Evolutionary conservation across 2,797 vertebrate genomes (phyloP).

Genomic region (Picus viridis): DNA sequence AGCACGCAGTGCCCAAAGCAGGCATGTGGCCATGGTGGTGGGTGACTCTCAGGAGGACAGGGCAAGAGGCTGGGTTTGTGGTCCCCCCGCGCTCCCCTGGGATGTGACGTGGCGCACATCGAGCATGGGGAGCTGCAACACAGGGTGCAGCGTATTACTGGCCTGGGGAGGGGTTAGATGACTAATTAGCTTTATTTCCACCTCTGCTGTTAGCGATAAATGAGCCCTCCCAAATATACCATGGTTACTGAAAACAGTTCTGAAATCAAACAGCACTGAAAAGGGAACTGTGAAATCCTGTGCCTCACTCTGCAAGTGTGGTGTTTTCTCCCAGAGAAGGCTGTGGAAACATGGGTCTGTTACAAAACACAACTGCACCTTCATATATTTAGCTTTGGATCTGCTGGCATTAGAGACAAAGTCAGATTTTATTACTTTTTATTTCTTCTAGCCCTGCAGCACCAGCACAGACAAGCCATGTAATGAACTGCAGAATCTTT

Average conservation of each 20-base stretch:
- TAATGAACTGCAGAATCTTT: slow-evolving; percentile 52
- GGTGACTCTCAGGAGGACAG: background rate
- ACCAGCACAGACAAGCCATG: slow-evolving; percentile 8
- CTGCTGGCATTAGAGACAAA: slow-evolving; percentile 52
- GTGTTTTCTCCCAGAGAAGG: background rate
- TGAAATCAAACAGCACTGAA: background rate
- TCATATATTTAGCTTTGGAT: slow-evolving; percentile 43
- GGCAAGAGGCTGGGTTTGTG: rapidly evolving
- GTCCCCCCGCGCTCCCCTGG: background rate
- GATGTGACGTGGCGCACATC: rapidly evolving
- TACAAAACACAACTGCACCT: slow-evolving; percentile 2
- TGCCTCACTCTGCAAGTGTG: background rate
- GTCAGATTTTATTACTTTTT: slow-evolving; percentile 57
- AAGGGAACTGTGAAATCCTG: background rate
- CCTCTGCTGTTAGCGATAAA: background rate
- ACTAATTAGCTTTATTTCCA: background rate
- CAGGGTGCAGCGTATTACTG: background rate
- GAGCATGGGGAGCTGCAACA: rapidly evolving
- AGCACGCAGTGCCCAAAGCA: background rate
- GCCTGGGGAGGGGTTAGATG: background rate
- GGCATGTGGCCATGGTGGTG: rapidly evolving
- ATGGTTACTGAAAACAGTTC: background rate
- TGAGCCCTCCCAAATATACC: rapidly evolving
- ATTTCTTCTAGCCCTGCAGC: slow-evolving; percentile 55
- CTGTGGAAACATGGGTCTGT: background rate